Base-by-base conservation (phyloP, 2,113 vertebrate species). In the Platysteira castanea region DNA sequence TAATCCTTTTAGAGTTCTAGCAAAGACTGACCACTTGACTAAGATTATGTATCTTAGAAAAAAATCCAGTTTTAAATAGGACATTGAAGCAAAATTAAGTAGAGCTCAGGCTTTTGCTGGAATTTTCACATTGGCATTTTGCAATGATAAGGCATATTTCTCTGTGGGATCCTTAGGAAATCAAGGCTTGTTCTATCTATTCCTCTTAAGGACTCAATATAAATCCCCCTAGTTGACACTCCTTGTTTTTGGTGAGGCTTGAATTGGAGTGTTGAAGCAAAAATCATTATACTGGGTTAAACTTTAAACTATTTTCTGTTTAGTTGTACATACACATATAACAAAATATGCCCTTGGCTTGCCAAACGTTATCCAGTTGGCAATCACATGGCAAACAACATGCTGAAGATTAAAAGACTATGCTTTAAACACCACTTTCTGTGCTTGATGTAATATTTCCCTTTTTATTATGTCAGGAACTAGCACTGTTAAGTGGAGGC, bases 231-330 rank as follows among this genome's bases (percentile, higher is more conserved):
- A 42, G 39, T 28, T 63, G 37, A 50, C 24, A 77, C 4, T 82
- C 18, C 28, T 61, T 79, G 47, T 3, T 93, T 93, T 69, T 85
- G 23, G 28, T 77, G 84, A 79, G 63, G 46, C 6, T 33, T 65
- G 44, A 78, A 52, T 42, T 92, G 50, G 35, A 49, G 10, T 37
- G 24, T 46, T 71, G 87, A 82, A 84, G 42, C 17, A 75, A 61
- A 91, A 92, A 81, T 63, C 56, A 33, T 68, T 57, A 9, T 17
- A 68, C 7, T 50, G 64, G 33, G 37, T 96, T 91, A 89, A 93
- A 96, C n/a, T 76, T 94, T 76, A 70, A 95, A n/a, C 80, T 71
- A 41, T 70, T 70, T 89, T 89, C 78, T 87, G 17, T 85, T 96
- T 89, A 46, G 74, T 35, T 64, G 35, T 65, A 63, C 39, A 35